Evolutionary conservation across 2,113 vertebrate genomes (phyloP), one percentile per base, ranked within the genome.

Genomic region (Brachypteracias leptosomus): DNA sequence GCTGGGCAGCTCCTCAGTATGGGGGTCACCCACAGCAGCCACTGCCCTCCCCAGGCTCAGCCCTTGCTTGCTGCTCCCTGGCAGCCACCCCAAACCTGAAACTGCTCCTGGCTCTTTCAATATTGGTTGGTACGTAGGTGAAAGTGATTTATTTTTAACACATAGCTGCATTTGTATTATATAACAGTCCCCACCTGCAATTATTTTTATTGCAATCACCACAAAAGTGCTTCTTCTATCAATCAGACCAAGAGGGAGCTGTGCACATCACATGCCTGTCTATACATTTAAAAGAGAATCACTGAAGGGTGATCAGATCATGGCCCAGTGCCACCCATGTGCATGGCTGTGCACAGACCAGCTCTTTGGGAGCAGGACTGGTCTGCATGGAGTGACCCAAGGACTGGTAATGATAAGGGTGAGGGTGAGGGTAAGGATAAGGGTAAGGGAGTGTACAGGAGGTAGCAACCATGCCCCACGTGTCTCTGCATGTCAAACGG

Each of bases 281-380:
- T 46, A 2, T 16, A 3, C 36, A 25, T 13, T 70, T 67, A 16
- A n/a, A 83, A 83, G 55, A 46, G 55, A 89, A 14, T 5, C 25
- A 33, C 38, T 14, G 59, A 87, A 73, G n/a, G 25, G 31, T 26
- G n/a, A 74, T 11, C 66, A 33, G 24, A 51, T 17, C 14, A 21
- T 2, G 33, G 40, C 9, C 59, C 59, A 33, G 26, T 1, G 58
- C 5, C 12, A 1, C 4, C 0, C 22, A 3, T 0, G 8, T 5
- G 0, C 0, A 0, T 7, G 13, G 58, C 20, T 31, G 10, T 6
- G 38, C 40, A 11, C 33, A 46, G 52, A 57, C 1, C 74, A 72
- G 71, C 47, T 21, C 31, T n/a, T 0, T 19, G 51, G 51, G 44
- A 76, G 59, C 46, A 31, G 24, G 28, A 21, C 19, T 7, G 42